Base-by-base conservation (phyloP, 2,888 invertebrate genomes). In the Rhimphoctona megacephalus region DNA sequence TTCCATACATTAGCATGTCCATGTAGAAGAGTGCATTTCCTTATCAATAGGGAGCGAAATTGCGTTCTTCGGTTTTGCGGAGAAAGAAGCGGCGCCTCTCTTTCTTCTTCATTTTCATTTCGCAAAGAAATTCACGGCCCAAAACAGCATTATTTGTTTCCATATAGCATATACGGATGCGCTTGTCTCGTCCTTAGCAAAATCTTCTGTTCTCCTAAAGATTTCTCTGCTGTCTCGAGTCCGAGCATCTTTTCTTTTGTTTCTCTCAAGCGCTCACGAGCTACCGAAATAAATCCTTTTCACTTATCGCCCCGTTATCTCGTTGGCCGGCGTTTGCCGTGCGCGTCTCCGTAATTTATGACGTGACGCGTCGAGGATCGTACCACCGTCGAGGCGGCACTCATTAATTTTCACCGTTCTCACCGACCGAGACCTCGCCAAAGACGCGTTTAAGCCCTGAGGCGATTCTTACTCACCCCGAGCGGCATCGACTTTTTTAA, bases 1-100 rank as follows among this genome's bases (percentile, higher is more conserved):
- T 92, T 92, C 90, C 93, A 91, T 92, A 92, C 87, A 92, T 92
- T 92, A 91, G 90, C 92, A 92, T 92, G 87, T 90, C 92, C 90
- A 92, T 89, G 87, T 89, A 87, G 79, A 39, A 46, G 70, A 82
- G 85, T 87, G 90, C 86, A 91, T 90, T 90, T 90, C 90, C 91
- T 91, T 91, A 90, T 91, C 89, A 90, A 90, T 90, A 83, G 72
- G 66, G 77, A 61, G 66, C 84, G 76, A 79, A 78, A 81, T 61
- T 49, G 76, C 66, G 17, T n/a, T 9, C 36, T 81, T 7, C 54
- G 30, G 25, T 39, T 39, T 7, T 43, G 22, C 11, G 9, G 52
- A 52, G 39, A 78, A 52, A 54, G 52, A 57, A 83, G 49, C 49
- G 61, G 49, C 67, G 81, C 73, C 78, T 72, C 14, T 25, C 67